These are phyloP conservation scores for Aplocera efformata DNA, from an alignment of 2,888 invertebrate species.

Conservation along the genomic window DNA sequence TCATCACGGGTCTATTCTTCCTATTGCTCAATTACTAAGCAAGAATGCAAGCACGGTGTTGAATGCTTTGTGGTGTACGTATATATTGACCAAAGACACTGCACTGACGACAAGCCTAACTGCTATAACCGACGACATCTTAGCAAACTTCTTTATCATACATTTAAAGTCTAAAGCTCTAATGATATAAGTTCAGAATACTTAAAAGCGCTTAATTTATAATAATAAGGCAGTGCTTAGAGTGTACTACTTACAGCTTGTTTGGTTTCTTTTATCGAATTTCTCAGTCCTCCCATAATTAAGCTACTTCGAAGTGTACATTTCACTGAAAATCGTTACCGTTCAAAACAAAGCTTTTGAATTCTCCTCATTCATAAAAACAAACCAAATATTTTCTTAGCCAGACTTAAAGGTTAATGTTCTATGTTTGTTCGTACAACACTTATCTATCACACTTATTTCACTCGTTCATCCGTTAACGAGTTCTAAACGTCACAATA, in stretches of 20 bases:
- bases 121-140: too few relatives aligned
- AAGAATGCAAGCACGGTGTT: not conserved
- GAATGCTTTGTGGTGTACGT: conserved; percentile 4
- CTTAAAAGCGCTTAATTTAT: too few relatives aligned
- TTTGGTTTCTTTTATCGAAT: conserved; percentile 34
- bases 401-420: too few relatives aligned
- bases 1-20: conserved; percentile 16
- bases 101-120: not conserved
- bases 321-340: not conserved
- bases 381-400: conserved; percentile 1
- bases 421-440: not conserved
- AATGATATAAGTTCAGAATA: too few relatives aligned
- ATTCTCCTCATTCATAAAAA: not conserved
- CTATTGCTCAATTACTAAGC: conserved; percentile 10
- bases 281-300: conserved; percentile 8
- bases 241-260: conserved; percentile 42
- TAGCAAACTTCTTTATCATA: too few relatives aligned
- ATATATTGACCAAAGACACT: not conserved
- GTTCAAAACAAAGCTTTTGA: not conserved
- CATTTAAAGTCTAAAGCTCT: too few relatives aligned
- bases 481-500: conserved; percentile 18
- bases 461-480: not conserved
- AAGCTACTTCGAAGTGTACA: conserved; percentile 1
- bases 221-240: too few relatives aligned
- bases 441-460: conserved; percentile 16